These are phyloP conservation scores for Tiliacea aurago DNA, from an alignment of 2,888 invertebrate genomes.

Conservation along the genomic window DNA sequence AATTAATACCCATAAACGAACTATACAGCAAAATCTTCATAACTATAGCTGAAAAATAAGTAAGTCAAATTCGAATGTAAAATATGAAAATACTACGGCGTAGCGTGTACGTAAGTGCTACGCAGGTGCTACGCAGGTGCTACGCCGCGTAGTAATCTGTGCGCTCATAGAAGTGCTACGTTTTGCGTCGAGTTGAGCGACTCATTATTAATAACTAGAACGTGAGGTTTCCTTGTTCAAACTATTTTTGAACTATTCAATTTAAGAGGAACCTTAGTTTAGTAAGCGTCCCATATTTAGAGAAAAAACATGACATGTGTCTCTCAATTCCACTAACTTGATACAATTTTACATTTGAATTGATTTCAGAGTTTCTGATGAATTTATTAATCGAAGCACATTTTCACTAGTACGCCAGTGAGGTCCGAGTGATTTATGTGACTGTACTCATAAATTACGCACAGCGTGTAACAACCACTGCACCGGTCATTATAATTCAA, in stretches of 20 bases:
- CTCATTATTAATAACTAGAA: constrained; percentile 46
- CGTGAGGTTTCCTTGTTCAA: constrained; percentile 18
- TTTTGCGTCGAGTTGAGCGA: constrained; percentile 16
- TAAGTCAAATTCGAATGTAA: constrained; percentile 9
- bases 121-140: constrained; percentile 61
- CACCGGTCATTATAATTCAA: constrained; percentile 37
- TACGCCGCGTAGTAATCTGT: constrained; percentile 54
- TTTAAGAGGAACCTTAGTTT: background rate
- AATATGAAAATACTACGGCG: constrained; percentile 8
- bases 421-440: constrained; percentile 25
- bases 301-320: background rate
- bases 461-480: constrained; percentile 26
- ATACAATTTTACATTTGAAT: background rate
- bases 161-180: constrained; percentile 44
- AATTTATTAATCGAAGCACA: background rate
- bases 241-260: constrained; percentile 4
- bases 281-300: background rate
- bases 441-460: constrained; percentile 46
- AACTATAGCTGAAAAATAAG: background rate
- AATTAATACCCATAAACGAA: background rate
- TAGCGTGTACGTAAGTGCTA: constrained; percentile 42
- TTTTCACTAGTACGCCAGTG: constrained; percentile 4
- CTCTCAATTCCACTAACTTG: background rate
- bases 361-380: background rate
- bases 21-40: background rate